Base-by-base conservation (phyloP, 2,797 vertebrate species). In the Sebastolobus alascanus region DNA sequence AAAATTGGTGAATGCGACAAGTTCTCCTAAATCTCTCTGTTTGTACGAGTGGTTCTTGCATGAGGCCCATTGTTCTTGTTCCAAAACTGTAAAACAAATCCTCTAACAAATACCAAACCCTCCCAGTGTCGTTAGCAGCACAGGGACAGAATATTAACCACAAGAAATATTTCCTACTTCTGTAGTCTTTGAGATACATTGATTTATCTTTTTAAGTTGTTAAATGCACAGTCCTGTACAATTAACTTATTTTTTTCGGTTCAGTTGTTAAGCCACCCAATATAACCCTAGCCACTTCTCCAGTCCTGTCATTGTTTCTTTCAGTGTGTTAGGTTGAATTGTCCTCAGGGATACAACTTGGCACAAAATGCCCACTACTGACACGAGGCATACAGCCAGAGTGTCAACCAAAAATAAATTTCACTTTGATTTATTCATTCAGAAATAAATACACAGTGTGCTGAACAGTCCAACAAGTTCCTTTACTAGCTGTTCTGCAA, bases 311-410 rank as follows among this genome's bases (percentile, higher is more conserved):
- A 46, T 55, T 77, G 75, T 79, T 67, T 75, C 78, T 61, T 61
- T 64, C 43, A 60, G 20, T 55, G 56, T 83, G 40, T 73, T 46
- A 61, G 50, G 70, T 56, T 67, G 55, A 74, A 29, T 71, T 52
- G 72, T 84, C 68, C 67, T 52, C 31, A 8, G 77, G 80, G 78
- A 87, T 20, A 59, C 31, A 58, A 80, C 59, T 79, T 87, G 85
- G 81, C 75, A 75, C 18, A 68, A 73, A 68, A 68, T 75, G 46
- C 71, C 63, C 6, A 66, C 37, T 38, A 63, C n/a, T 37, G 52
- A 71, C 56, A 76, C 64, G 18, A 76, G 77, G 54, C 81, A 7
- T 40, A 22, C 68, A 66, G 77, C 72, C 71, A 71, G 64, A 74
- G n/a, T 1, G 1, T 72, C 64, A 79, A 75, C 63, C 54, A 58